Conservation (phyloP, 30 jellyfish, hydroid and myxozoan species). For the Clytia hemisphaerica region DNA sequence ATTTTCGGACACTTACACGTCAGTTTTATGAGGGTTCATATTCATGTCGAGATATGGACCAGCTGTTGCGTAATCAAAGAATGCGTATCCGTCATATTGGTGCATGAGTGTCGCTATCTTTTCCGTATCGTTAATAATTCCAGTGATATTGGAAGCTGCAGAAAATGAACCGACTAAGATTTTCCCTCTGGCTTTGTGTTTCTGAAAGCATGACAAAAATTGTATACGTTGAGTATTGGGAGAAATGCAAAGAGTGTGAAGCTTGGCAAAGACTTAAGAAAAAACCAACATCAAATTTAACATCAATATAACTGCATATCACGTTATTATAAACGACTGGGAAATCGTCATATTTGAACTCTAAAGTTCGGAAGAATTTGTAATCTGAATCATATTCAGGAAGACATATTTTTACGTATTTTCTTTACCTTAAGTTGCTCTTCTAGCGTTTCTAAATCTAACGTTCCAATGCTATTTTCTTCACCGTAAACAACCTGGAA, state of each 20-base stretch:
- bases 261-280: too few relatives aligned
- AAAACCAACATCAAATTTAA: too few relatives aligned
- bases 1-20: not conserved
- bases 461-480: slow-evolving; percentile 48
- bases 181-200: slow-evolving; percentile 28
- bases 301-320: too few relatives aligned
- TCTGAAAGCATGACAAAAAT: slow-evolving; percentile 2
- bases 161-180: slow-evolving; percentile 72
- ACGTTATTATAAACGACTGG: too few relatives aligned
- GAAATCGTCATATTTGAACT: too few relatives aligned
- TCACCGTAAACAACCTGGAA: slow-evolving; percentile 53
- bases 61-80: slow-evolving; percentile 87
- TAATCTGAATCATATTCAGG: too few relatives aligned
- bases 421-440: slow-evolving; percentile 47
- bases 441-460: slow-evolving; percentile 41
- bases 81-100: slow-evolving; percentile 70
- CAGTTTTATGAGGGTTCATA: slow-evolving; percentile 60
- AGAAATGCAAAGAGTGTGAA: too few relatives aligned
- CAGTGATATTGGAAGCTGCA: slow-evolving; percentile 91
- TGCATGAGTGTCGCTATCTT: slow-evolving; percentile 67
- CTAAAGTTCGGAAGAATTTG: too few relatives aligned
- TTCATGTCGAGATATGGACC: slow-evolving; percentile 84
- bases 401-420: too few relatives aligned
- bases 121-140: slow-evolving; percentile 62
- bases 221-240: not conserved